Evolutionary conservation across 2,888 invertebrate species (phyloP), one percentile per base, ranked within the genome.

Genomic region (Nymphalis polychloros): DNA sequence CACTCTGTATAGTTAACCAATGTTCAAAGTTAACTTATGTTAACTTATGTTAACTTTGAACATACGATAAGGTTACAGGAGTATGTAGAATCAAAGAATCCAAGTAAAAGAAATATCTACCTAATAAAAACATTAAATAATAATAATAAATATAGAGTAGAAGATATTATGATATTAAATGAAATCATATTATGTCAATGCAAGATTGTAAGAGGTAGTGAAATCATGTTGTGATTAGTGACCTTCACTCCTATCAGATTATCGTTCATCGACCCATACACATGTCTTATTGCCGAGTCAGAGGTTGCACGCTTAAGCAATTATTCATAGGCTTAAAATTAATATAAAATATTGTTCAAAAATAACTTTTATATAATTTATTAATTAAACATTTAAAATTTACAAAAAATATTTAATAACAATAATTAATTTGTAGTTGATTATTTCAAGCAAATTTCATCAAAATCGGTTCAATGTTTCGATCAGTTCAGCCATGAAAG

Each of bases 161-260:
- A 55, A 7, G 17, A 50, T 31, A n/a, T 10, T 10, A 23, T n/a
- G n/a, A 41, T 27, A 41, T 19, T 57, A 19, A 13, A 57, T 55
- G 64, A 55, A 49, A 48, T 17, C 31, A 64, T 59, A 10, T 55
- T 60, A 20, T 59, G 59, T 67, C 69, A 69, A 63, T 69, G 72
- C 71, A 68, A 53, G 60, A 61, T 16, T 41, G 72, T 72, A 68
- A 53, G 60, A 61, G 10, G 41, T 66, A 64, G 72, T 65, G 57
- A 70, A 69, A 71, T 73, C 70, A 67, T 71, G 68, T 65, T 69
- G 46, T 71, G 67, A 68, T 72, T 68, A 64, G 62, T 73, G 79
- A 74, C 78, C 82, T 82, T 82, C 79, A 78, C 75, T 76, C 75
- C 73, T 73, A 83, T 81, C 79, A 75, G 88, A 89, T 89, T 86